Evolutionary conservation across 2,888 invertebrate species (phyloP).

Genomic region (Himalopsyche anomala): DNA sequence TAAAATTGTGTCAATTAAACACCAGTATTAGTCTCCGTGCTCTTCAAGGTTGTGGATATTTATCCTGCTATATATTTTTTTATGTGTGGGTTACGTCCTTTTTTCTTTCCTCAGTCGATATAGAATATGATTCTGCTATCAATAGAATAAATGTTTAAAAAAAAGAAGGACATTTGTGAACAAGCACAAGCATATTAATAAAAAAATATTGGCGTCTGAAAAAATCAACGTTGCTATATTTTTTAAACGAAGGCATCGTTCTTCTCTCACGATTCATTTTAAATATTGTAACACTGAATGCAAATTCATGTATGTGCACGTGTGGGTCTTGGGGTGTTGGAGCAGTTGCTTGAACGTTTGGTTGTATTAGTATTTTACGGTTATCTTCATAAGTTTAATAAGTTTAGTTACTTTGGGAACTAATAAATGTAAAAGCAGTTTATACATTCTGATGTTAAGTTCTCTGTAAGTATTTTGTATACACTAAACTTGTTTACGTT

Average conservation of each 20-base stretch:
- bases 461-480: constrained; percentile 21
- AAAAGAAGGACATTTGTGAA: too few species aligned
- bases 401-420: constrained; percentile 29
- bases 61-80: too few species aligned
- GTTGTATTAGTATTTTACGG: constrained; percentile 32
- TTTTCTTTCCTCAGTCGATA: too few species aligned
- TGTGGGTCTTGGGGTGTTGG: constrained; percentile 25
- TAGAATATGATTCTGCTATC: too few species aligned
- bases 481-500: constrained; percentile 31
- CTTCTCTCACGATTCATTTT: neutral
- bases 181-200: too few species aligned
- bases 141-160: too few species aligned
- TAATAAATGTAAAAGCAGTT: constrained; percentile 41
- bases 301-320: neutral
- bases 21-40: too few species aligned
- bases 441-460: constrained; percentile 31
- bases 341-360: neutral
- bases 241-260: neutral
- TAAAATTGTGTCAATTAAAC: too few species aligned
- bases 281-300: constrained; percentile 4
- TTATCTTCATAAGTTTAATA: constrained; percentile 42
- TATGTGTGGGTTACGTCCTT: too few species aligned
- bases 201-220: too few species aligned
- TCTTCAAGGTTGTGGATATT: too few species aligned
- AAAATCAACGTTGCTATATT: too few species aligned